Evolutionary conservation across 2,888 invertebrate species (phyloP), one percentile per base, ranked within the genome.

Genomic region (Cephus pulcher): DNA sequence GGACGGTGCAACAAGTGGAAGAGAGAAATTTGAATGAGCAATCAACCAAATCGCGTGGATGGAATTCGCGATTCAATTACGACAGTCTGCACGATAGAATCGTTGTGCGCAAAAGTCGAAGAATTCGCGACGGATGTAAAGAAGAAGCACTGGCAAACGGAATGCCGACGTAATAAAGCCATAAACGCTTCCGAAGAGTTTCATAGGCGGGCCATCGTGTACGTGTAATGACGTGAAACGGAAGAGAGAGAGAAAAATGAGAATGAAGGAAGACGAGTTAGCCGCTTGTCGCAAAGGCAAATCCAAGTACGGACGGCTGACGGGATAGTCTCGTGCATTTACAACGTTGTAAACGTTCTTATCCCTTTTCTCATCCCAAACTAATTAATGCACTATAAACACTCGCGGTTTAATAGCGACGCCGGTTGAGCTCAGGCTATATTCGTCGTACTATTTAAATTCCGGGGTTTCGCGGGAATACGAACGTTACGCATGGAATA

Each of bases 301-400:
- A 84, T 81, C 56, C 81, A 82, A 81, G 82, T 76, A 71, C 68
- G 69, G 77, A 78, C 77, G 69, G 12, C 33, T 71, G 34, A 32
- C 75, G 69, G 71, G 71, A 69, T 69, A 35, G 35, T 68, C 78
- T 73, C 76, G 76, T 79, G 79, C 83, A 79, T 88, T 88, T 88
- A 87, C 82, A 87, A 83, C 84, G 85, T 86, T 86, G 84, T 88
- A 88, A 88, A 88, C 81, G 79, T 80, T 84, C 87, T 84, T 83
- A 83, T 83, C 81, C 82, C 80, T 78, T 83, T 82, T 78, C 79
- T 80, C 80, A 81, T 84, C 82, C 76, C 78, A 78, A 76, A 81
- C 83, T 84, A 88, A 88, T 86, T 86, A 87, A 86, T 84, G 84
- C 80, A 78, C 82, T 80, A 84, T 87, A 85, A 87, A 82, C 80